These are phyloP conservation scores for Clivina fossor DNA, from an alignment of 2,888 invertebrate species.

Conservation along the genomic window DNA sequence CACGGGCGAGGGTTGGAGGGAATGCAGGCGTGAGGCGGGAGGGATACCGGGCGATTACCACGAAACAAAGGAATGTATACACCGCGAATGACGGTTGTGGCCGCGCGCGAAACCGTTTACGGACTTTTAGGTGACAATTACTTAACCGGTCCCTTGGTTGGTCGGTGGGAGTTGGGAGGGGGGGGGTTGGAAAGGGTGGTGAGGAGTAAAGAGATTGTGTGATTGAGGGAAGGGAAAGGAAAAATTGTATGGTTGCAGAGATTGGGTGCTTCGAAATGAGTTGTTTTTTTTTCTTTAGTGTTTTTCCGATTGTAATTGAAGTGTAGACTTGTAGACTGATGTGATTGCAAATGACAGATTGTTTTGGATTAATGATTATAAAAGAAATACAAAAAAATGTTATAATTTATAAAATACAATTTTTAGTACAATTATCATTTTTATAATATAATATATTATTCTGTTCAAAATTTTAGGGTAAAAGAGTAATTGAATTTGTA, in stretches of 20 bases:
- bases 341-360: background rate
- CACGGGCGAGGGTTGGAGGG: constrained; percentile 1
- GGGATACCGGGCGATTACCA: background rate
- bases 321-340: background rate
- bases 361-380: too few relatives aligned
- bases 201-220: background rate
- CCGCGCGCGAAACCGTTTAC: background rate
- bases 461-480: too few relatives aligned
- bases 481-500: too few relatives aligned
- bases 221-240: background rate
- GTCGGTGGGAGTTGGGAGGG: background rate
- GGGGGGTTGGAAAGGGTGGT: background rate
- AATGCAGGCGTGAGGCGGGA: background rate
- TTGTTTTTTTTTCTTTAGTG: too few relatives aligned
- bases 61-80: constrained; percentile 16
- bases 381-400: too few relatives aligned
- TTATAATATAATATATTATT: too few relatives aligned
- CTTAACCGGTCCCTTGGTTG: background rate
- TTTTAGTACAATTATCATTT: too few relatives aligned
- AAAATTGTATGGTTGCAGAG: background rate
- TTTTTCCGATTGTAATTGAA: background rate
- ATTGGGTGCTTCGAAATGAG: too few relatives aligned
- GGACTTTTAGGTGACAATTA: constrained; percentile 4
- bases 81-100: constrained; percentile 8
- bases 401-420: too few relatives aligned